Conservation (phyloP, 2,888 invertebrate genomes). For the Lydus trimaculatus region DNA sequence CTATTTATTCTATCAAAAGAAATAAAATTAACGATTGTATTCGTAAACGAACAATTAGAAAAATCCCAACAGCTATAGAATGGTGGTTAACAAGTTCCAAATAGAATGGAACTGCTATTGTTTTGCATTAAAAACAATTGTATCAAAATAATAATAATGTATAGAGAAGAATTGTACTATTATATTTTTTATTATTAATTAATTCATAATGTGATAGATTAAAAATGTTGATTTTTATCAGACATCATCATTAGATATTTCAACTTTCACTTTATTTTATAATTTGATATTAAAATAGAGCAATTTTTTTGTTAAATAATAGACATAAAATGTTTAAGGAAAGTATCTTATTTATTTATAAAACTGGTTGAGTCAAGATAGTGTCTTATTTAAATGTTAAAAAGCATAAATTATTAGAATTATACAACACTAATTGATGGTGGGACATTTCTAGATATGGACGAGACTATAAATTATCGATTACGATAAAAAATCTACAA, state of each 20-base stretch:
- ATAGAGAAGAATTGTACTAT: background rate
- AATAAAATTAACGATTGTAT: background rate
- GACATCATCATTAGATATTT: background rate
- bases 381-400: slow-evolving; percentile 1
- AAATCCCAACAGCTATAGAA: background rate
- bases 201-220: slow-evolving; percentile 3
- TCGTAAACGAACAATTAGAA: background rate
- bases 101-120: slow-evolving; percentile 8
- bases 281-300: slow-evolving; percentile 9
- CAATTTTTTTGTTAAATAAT: slow-evolving; percentile 7
- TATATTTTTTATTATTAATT: background rate
- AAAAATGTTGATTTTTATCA: slow-evolving; percentile 3
- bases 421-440: background rate
- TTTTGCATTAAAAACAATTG: background rate
- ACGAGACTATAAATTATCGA: background rate
- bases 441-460: slow-evolving; percentile 8
- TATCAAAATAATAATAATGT: too few species aligned
- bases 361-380: background rate
- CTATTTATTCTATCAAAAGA: background rate
- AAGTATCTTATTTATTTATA: slow-evolving; percentile 7
- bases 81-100: background rate
- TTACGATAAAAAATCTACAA: background rate
- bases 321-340: slow-evolving; percentile 5
- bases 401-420: slow-evolving; percentile 10
- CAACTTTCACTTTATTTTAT: slow-evolving; percentile 16